Conservation (phyloP, 2,113 vertebrate species). For the Oceanites oceanicus region DNA sequence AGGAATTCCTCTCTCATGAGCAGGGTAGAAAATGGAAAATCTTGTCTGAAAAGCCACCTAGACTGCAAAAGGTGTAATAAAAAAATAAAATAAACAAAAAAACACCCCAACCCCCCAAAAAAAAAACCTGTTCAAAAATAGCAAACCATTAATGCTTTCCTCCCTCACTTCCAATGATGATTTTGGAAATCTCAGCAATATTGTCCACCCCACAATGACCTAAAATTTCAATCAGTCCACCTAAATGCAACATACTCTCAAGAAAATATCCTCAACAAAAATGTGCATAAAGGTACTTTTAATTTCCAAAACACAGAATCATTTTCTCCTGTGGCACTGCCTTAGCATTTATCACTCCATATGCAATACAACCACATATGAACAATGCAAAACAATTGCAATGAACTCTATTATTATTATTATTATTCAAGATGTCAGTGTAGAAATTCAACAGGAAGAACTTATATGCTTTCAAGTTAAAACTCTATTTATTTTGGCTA, state of each 20-base stretch:
- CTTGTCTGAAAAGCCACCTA: not conserved
- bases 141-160: not conserved
- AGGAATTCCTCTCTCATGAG: not conserved
- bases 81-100: not conserved
- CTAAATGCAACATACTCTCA: not conserved
- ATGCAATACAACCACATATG: accelerated
- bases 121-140: not conserved
- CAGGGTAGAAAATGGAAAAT: not conserved
- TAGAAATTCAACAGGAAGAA: not conserved
- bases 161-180: not conserved
- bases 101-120: not conserved
- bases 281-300: not conserved
- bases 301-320: not conserved
- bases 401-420: not conserved
- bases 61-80: not conserved
- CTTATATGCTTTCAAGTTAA: not conserved
- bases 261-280: not conserved
- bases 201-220: not conserved
- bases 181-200: not conserved
- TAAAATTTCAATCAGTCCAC: not conserved
- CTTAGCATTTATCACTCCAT: not conserved
- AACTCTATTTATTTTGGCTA: not conserved
- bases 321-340: not conserved
- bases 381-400: accelerated
- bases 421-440: not conserved